A percentile compares a stretch with the other conserved stretches of the same genome.
Conservation (phyloP, 2,797 vertebrate species). For the Mallotus villosus region DNA sequence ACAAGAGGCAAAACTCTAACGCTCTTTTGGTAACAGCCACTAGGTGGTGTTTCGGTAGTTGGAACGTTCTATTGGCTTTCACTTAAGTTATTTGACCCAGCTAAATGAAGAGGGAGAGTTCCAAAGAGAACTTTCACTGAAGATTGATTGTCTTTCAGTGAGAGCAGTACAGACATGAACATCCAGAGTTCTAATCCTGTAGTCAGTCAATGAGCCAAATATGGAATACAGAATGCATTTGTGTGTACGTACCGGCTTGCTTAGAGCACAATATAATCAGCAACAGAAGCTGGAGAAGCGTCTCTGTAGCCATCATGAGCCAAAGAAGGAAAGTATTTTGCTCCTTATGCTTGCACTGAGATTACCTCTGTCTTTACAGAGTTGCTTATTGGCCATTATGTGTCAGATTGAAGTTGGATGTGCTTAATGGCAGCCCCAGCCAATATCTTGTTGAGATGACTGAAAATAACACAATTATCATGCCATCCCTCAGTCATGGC, state of each 20-base stretch:
- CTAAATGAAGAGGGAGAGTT: conserved; percentile 21
- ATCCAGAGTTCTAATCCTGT: conserved; percentile 35
- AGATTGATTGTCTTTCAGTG: conserved; percentile 2
- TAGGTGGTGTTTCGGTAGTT: too few species aligned
- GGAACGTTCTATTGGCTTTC: too few species aligned
- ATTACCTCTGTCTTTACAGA: not conserved
- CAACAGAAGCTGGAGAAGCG: too few species aligned
- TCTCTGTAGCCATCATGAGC: too few species aligned
- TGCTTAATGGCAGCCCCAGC: conserved; percentile 25
- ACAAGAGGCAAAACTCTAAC: too few species aligned
- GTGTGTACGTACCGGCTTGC: too few species aligned
- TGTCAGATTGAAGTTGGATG: not conserved
- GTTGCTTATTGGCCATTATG: conserved; percentile 11
- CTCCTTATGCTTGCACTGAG: too few species aligned
- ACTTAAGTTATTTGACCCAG: not conserved
- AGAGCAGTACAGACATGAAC: conserved; percentile 13
- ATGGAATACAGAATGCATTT: too few species aligned
- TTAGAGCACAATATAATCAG: too few species aligned
- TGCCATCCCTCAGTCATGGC: conserved; percentile 30
- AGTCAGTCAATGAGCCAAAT: conserved; percentile 21
- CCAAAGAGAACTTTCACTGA: not conserved
- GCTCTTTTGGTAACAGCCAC: too few species aligned
- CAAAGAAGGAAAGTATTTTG: too few species aligned
- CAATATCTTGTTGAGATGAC: conserved; percentile 32
- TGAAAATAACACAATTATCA: conserved; percentile 27